These are phyloP conservation scores for Dendropsophus ebraccatus DNA, from an alignment of 2,113 vertebrate species.

Conservation along the genomic window DNA sequence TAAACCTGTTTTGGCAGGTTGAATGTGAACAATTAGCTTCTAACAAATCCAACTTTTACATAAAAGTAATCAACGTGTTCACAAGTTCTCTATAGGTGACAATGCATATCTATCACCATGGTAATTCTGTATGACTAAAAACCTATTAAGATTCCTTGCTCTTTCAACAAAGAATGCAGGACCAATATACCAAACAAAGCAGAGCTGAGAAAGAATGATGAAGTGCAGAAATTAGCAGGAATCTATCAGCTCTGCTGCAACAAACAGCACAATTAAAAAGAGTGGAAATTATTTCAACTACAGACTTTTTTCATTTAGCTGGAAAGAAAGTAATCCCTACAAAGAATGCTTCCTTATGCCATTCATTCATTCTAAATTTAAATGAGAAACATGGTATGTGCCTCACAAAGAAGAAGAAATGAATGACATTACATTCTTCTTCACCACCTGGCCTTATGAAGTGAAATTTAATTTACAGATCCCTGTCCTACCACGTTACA, in stretches of 20 bases:
- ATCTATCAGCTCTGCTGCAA: constrained; percentile 45
- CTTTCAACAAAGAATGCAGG: constrained; percentile 37
- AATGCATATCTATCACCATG: constrained; percentile 42
- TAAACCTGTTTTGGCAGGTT: not conserved
- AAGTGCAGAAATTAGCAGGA: constrained; percentile 41
- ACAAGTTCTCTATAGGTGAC: constrained; percentile 15
- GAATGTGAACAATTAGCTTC: constrained; percentile 2
- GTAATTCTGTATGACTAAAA: constrained; percentile 37
- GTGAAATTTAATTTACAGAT: constrained; percentile 31
- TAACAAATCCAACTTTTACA: not conserved
- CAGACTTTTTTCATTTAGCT: constrained; percentile 39
- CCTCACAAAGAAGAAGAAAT: constrained; percentile 3
- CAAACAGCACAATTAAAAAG: constrained; percentile 50
- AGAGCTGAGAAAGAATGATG: constrained; percentile 28
- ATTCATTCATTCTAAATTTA: constrained; percentile 43
- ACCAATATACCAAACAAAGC: constrained; percentile 50
- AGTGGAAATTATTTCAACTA: constrained; percentile 47
- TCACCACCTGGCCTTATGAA: constrained; percentile 32
- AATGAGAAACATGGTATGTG: constrained; percentile 39
- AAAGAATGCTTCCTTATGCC: constrained; percentile 45
- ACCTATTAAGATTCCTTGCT: constrained; percentile 35
- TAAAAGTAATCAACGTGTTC: constrained; percentile 23
- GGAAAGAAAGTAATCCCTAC: constrained; percentile 38
- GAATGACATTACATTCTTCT: constrained; percentile 28
- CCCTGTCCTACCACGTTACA: not conserved